Percentiles rank a stretch among this genome's conserved stretches.
phyloP scores from a whole-genome alignment of 2,797 vertebrate genomes.

The Hoplostethus atlanticus region DNA sequence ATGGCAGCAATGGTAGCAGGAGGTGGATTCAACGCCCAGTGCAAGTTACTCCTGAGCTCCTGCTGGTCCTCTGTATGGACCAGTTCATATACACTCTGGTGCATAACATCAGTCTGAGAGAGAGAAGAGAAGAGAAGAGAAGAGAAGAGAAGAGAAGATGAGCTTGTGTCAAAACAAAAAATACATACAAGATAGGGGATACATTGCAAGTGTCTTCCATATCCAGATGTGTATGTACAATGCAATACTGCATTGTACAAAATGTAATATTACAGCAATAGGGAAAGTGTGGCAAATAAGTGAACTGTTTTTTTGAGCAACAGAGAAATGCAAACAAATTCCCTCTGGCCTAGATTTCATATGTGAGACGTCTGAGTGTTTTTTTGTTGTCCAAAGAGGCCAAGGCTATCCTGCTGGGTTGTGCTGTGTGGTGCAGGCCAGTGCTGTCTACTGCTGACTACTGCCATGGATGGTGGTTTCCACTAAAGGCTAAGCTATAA shows the following conservation, averaged over 20 bases:
- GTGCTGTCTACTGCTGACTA: slow-evolving; percentile 16
- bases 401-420: background rate
- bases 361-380: no score
- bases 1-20: slow-evolving; percentile 38
- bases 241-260: no score
- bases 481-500: slow-evolving; percentile 70
- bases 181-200: background rate
- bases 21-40: slow-evolving; percentile 85
- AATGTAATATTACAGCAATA: no score
- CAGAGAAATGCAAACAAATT: no score
- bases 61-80: slow-evolving; percentile 88
- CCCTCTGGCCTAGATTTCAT: no score
- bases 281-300: no score
- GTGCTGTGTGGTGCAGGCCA: background rate
- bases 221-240: no score
- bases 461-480: slow-evolving; percentile 29
- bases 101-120: slow-evolving; percentile 87
- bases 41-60: slow-evolving; percentile 86
- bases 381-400: background rate
- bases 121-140: background rate
- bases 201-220: no score
- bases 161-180: background rate
- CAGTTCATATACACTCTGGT: slow-evolving; percentile 88
- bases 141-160: background rate
- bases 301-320: no score